Base-by-base conservation (phyloP, 2,113 vertebrate species). In the Ranitomeya imitator region DNA sequence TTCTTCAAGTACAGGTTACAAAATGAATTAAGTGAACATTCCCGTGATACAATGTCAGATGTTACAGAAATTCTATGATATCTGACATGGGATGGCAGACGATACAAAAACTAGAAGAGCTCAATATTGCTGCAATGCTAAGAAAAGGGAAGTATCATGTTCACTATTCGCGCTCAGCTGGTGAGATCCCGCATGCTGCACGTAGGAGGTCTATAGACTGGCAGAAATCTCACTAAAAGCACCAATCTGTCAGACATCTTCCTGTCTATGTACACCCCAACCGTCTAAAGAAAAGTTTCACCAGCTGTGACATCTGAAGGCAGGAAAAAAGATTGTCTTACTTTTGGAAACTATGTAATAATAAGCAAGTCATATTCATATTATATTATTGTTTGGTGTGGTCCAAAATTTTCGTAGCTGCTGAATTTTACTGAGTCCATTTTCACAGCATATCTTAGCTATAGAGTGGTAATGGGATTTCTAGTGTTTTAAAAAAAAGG, bases 171-270 rank as follows among this genome's bases (percentile, higher is more conserved):
- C 15, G 16, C 71, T 45, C 71, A 16, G 71, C 31, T 74, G 71
- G 71, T 18, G 71, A 45, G 31, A 74, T 37, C 71, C 71, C 26
- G 4, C n/a, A 13, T 69, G 65, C n/a, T 26, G 65, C 65, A 69
- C 65, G 65, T 69, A 74, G 71, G 71, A 18, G 71, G 26, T 74
- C 71, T 74, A 15, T 45, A 74, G 71, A 74, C 71, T 74, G 26
- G 71, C 71, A 74, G 71, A 74, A 45, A 74, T 74, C 71, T 74
- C 10, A 13, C 65, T 69, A 69, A 37, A 71, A 45, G 31, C 71
- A 18, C 71, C n/a, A n/a, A n/a, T 37, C 71, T 18, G 31, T 45
- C 71, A 74, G 31, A 37, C 31, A 74, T 74, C 15, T 45, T 74
- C 14, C 31, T 74, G 31, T 45, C 31, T 74, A 74, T 4, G 23